phyloP scores from a whole-genome alignment of 2,113 vertebrate genomes.

The Labeo rohita region DNA sequence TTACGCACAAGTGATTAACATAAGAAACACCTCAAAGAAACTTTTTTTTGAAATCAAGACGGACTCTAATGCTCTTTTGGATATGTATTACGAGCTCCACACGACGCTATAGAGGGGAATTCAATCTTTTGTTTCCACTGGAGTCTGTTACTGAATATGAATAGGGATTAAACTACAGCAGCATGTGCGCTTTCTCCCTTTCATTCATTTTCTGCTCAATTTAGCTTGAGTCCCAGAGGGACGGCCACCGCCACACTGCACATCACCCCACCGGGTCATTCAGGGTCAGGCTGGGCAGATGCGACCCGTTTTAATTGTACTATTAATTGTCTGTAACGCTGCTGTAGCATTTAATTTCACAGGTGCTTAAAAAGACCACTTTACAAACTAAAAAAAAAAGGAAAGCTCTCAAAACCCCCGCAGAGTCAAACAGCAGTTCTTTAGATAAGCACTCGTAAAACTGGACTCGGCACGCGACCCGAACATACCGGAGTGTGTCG shows the following conservation, averaged over 20 bases:
- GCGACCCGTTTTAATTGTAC: background rate
- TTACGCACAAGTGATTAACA: background rate
- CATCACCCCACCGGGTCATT: constrained; percentile 15
- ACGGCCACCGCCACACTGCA: constrained; percentile 14
- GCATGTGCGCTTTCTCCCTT: constrained; percentile 45
- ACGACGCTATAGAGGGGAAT: constrained; percentile 6
- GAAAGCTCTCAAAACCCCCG: background rate
- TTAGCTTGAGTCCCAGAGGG: constrained; percentile 43
- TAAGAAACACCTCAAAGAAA: background rate
- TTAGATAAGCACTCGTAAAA: background rate
- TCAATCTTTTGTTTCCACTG: constrained; percentile 44
- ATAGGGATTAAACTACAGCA: constrained; percentile 43
- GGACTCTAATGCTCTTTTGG: background rate
- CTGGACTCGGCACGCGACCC: background rate
- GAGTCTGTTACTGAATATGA: constrained; percentile 42
- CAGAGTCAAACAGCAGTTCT: background rate
- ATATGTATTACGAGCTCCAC: constrained; percentile 8
- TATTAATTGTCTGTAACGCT: background rate
- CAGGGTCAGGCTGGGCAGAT: background rate
- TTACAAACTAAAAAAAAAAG: background rate
- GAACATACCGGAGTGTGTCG: background rate
- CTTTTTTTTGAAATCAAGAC: background rate
- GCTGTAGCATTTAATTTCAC: background rate
- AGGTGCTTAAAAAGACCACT: background rate
- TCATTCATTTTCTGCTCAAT: constrained; percentile 60